phyloP scores from a whole-genome alignment of 1,140 invertebrate genomes.

The Drosophila bifasciata region DNA sequence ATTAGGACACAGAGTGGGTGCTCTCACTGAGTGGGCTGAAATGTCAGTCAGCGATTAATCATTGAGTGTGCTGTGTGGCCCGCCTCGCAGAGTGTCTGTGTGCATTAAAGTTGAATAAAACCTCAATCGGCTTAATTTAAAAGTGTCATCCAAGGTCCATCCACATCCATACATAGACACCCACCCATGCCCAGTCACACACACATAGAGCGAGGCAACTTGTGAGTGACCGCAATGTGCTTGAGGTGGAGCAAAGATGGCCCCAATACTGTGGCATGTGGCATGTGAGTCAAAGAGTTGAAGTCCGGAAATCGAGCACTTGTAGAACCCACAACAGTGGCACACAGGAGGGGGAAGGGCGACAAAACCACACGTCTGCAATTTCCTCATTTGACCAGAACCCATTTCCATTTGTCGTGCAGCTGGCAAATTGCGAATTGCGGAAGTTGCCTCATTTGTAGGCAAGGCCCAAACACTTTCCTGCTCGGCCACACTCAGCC shows the following conservation, averaged over 20 bases:
- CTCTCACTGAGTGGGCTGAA: slow-evolving; percentile 1
- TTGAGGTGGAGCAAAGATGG: slow-evolving; percentile 42
- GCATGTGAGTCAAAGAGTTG: slow-evolving; percentile 12
- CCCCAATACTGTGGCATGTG: neutral
- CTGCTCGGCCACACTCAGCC: slow-evolving; percentile 25
- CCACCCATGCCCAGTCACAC: slow-evolving; percentile 1
- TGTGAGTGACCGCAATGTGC: slow-evolving; percentile 63
- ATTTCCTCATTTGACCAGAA: slow-evolving; percentile 44
- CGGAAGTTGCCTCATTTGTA: slow-evolving; percentile 75
- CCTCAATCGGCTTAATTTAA: slow-evolving; percentile 63
- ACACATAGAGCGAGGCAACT: slow-evolving; percentile 39
- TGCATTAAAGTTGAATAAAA: slow-evolving; percentile 35
- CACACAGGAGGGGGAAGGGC: neutral
- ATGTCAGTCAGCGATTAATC: slow-evolving; percentile 41
- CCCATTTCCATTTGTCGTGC: slow-evolving; percentile 57
- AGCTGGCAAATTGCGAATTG: slow-evolving; percentile 47
- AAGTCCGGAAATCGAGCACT: slow-evolving; percentile 37
- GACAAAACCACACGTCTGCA: slow-evolving; percentile 33
- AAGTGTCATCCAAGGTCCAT: slow-evolving; percentile 39
- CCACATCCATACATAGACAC: no score
- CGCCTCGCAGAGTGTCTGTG: slow-evolving; percentile 3
- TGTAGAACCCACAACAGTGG: slow-evolving; percentile 4
- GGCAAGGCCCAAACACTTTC: slow-evolving; percentile 45
- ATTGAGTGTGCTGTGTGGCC: slow-evolving; percentile 6
- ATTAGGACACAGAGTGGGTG: slow-evolving; percentile 44